Percentiles rank a stretch among this genome's conserved stretches.
phyloP scores from a whole-genome alignment of 2,888 invertebrate genomes.

The Synergus gifuensis region DNA sequence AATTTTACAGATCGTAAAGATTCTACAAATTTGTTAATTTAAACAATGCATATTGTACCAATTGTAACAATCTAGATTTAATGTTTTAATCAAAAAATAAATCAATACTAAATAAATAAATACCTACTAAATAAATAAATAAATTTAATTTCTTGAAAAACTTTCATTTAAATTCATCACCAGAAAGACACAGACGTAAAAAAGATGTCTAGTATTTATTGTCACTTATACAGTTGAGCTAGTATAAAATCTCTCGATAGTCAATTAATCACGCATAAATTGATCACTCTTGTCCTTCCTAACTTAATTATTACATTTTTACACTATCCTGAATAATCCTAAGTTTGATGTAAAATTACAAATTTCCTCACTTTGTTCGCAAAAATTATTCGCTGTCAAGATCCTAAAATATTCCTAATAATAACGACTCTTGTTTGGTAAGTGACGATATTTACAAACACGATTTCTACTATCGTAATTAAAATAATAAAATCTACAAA shows the following conservation, averaged over 20 bases:
- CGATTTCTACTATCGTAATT: background rate
- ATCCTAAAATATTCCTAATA: background rate
- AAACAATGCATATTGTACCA: background rate
- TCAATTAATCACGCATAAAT: background rate
- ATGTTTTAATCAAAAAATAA: too few species aligned
- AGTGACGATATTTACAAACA: constrained; percentile 18
- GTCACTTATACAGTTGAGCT: background rate
- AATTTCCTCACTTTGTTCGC: background rate
- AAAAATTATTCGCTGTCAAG: background rate
- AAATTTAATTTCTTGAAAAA: too few species aligned
- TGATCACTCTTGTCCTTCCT: background rate
- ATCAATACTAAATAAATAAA: too few species aligned
- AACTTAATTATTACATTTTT: constrained; percentile 9
- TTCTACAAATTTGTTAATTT: background rate
- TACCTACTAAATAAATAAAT: too few species aligned
- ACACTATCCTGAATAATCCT: background rate
- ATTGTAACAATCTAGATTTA: too few species aligned
- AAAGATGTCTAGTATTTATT: background rate
- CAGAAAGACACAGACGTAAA: background rate
- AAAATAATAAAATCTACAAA: background rate
- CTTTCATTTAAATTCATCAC: too few species aligned
- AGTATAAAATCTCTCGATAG: constrained; percentile 2
- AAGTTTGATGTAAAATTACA: background rate
- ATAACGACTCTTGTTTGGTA: background rate
- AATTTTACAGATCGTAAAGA: background rate